A percentile compares a stretch with the other conserved stretches of the same genome.
Conservation (phyloP, 2,888 invertebrate genomes). For the Synergus gifuensis region DNA sequence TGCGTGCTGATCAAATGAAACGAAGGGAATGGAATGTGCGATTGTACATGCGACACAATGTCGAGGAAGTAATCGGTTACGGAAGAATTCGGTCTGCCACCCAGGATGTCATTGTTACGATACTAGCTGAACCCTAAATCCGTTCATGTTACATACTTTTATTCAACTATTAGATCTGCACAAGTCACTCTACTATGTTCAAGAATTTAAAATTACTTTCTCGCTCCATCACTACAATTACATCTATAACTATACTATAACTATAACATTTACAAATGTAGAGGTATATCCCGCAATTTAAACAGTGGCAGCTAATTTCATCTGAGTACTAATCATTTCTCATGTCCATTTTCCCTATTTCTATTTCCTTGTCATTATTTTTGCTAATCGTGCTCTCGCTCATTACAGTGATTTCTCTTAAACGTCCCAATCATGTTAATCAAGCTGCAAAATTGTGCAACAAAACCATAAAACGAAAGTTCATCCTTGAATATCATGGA, state of each 20-base stretch:
- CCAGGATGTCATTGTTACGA: conserved; percentile 41
- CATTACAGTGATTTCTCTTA: background rate
- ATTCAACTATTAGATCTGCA: conserved; percentile 26
- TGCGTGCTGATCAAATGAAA: background rate
- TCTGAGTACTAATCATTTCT: background rate
- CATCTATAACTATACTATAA: too few species aligned
- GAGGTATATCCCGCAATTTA: background rate
- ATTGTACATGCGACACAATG: conserved; percentile 47
- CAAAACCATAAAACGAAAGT: conserved; percentile 16
- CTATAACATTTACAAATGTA: too few species aligned
- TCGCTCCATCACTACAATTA: too few species aligned
- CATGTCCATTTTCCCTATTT: background rate
- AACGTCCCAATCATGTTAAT: background rate
- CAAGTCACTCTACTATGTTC: conserved; percentile 9
- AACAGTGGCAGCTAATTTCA: background rate
- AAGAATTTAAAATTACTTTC: conserved; percentile 1
- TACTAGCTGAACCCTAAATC: conserved; percentile 40
- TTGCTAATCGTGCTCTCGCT: background rate
- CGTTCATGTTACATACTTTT: conserved; percentile 23
- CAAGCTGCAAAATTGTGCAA: conserved; percentile 8
- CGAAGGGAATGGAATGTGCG: conserved; percentile 4
- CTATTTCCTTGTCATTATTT: conserved; percentile 1
- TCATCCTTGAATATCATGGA: conserved; percentile 16
- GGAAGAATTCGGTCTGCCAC: conserved; percentile 52
- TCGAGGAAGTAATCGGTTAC: conserved; percentile 57